These are phyloP conservation scores for Neelides folsomi DNA, from an alignment of 2,888 invertebrate species.

Conservation along the genomic window DNA sequence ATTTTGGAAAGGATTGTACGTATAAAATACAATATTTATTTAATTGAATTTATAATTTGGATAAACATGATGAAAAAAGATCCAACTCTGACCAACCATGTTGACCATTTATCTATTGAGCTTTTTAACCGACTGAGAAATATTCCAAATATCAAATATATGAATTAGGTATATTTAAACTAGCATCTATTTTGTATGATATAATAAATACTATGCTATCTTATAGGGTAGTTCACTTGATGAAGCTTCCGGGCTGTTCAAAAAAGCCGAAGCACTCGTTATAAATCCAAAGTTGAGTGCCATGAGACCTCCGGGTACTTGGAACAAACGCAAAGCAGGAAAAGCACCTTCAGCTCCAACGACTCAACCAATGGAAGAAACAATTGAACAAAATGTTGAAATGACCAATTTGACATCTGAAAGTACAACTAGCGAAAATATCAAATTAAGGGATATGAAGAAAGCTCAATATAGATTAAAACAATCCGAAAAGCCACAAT, in stretches of 20 bases:
- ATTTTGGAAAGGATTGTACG: constrained; percentile 67
- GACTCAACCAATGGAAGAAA: neutral
- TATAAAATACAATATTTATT: constrained; percentile 34
- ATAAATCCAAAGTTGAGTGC: constrained; percentile 37
- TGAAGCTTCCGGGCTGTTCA: constrained; percentile 49
- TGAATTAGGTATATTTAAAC: neutral
- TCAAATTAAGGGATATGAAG: constrained; percentile 20
- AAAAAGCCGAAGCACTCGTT: constrained; percentile 39
- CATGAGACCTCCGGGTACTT: constrained; percentile 45
- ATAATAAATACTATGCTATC: constrained; percentile 2
- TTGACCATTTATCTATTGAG: no score
- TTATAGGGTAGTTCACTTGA: constrained; percentile 46
- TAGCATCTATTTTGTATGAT: constrained; percentile 5
- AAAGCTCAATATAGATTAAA: constrained; percentile 17
- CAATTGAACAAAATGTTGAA: neutral
- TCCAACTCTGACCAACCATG: no score
- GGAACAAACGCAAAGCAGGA: constrained; percentile 42
- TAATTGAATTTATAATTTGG: no score
- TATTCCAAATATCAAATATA: constrained; percentile 10
- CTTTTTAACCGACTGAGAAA: no score
- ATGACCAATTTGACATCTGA: neutral
- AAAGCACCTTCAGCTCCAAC: constrained; percentile 3
- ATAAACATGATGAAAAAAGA: no score
- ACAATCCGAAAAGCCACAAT: constrained; percentile 54
- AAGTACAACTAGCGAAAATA: neutral